Base-by-base conservation (phyloP, 1,140 invertebrate genomes). In the Drosophila mojavensis region DNA sequence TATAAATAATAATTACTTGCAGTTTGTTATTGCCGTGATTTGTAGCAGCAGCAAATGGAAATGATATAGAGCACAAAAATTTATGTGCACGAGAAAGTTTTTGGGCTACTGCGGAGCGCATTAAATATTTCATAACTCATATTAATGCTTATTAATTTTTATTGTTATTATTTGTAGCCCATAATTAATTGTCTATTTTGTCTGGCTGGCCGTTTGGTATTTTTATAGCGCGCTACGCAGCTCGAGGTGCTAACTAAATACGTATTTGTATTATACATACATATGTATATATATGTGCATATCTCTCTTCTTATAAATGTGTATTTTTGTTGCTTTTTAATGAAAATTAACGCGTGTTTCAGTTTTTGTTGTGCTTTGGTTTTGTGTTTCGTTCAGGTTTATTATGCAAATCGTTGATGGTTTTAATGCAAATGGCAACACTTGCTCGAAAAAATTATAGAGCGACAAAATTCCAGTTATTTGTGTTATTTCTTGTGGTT, bases 101-200 rank as follows among this genome's bases (percentile, higher is more conserved):
- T 43, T 20, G 20, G 13, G 43, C 43, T 47, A 17, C 43, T 17
- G 15, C 43, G 17, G 15, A 47, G 15, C 15, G 5, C 43, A 47
- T 47, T 17, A 15, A 58, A 65, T 75, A 65, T 75, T 75, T 71
- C 73, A 75, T 71, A 75, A 75, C 61, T 75, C 73, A 75, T 68
- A 71, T 75, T 75, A 75, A 75, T 75, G 73, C 61, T 75, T 75
- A 75, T 75, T 75, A 75, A 75, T 75, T 75, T 75, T 75, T 75
- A 75, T 75, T 71, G 67, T 65, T 71, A 75, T 75, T 75, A 75
- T 75, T 75, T 75, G 67, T 71, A 75, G 73, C 55, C 60, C 55
- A 75, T 75, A 75, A 75, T 75, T 75, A 75, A 75, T 75, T 75
- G 73, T 71, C 67, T 75, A 75, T 75, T 75, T 33, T 70, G 53